Conservation (phyloP, 64 coral and sea anemone species). For the Catalaphyllia jardinei region DNA sequence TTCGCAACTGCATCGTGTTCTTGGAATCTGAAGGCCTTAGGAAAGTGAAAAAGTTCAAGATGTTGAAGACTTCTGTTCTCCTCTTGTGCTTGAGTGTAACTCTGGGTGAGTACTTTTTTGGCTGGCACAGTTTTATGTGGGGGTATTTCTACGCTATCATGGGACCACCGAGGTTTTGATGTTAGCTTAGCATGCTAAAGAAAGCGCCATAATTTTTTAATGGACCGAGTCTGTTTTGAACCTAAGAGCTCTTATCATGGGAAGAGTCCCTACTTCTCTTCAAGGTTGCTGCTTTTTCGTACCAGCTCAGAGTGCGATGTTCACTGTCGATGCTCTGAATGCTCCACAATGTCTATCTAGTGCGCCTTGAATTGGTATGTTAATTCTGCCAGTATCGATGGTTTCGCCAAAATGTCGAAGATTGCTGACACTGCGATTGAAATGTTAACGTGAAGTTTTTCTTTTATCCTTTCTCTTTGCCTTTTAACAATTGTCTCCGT, state of each 20-base stretch:
- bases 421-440: too few species aligned
- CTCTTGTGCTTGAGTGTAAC: not conserved
- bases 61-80: conserved; percentile 9
- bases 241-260: not conserved
- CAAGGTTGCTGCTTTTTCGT: too few species aligned
- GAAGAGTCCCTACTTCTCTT: too few species aligned
- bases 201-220: not conserved
- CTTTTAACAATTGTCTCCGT: too few species aligned
- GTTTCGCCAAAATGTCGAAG: too few species aligned
- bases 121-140: not conserved
- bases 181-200: not conserved
- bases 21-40: not conserved
- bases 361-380: too few species aligned
- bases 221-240: not conserved
- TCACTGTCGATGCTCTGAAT: too few species aligned
- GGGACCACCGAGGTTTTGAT: not conserved
- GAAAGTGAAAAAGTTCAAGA: not conserved
- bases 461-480: too few species aligned
- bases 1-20: not conserved
- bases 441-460: too few species aligned
- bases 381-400: too few species aligned
- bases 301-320: too few species aligned
- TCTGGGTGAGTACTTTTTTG: conserved; percentile 9
- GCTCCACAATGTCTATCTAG: too few species aligned
- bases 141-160: not conserved